Percentiles rank a stretch among this genome's conserved stretches.
phyloP scores from a whole-genome alignment of 2,888 invertebrate genomes.

The Panopea generosa region DNA sequence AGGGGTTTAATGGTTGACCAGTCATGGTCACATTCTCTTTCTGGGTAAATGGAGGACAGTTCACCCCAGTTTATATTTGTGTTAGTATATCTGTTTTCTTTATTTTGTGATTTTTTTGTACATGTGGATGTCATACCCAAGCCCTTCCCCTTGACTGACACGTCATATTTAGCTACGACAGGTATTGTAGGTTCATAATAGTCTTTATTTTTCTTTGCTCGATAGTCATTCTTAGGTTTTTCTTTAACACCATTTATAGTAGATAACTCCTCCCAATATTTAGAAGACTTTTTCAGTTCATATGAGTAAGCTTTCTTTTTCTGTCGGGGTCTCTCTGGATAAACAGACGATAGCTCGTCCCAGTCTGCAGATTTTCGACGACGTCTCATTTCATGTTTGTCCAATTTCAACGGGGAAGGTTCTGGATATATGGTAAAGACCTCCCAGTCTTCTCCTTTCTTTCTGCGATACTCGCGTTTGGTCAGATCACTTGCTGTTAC shows the following conservation, averaged over 20 bases:
- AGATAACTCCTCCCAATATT: conserved; percentile 60
- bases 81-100: conserved; percentile 40
- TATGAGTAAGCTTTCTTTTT: conserved; percentile 63
- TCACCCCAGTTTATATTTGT: conserved; percentile 58
- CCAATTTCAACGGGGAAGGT: conserved; percentile 35
- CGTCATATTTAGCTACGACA: conserved; percentile 53
- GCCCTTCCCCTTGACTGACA: conserved; percentile 24
- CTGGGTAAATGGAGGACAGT: conserved; percentile 58
- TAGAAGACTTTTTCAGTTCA: conserved; percentile 53
- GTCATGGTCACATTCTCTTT: conserved; percentile 39
- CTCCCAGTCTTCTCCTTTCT: conserved; percentile 55
- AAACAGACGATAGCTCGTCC: conserved; percentile 46
- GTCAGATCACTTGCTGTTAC: conserved; percentile 35
- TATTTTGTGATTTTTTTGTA: conserved; percentile 51
- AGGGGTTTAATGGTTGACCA: conserved; percentile 30
- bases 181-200: conserved; percentile 60
- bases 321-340: conserved; percentile 12
- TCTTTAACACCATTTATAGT: conserved; percentile 40
- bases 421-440: conserved; percentile 62
- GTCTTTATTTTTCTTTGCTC: conserved; percentile 39
- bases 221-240: conserved; percentile 52
- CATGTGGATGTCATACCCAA: conserved; percentile 58
- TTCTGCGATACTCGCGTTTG: conserved; percentile 45
- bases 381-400: conserved; percentile 45
- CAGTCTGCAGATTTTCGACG: conserved; percentile 57